These are phyloP conservation scores for Sarcophaga carnaria DNA, from an alignment of 2,888 invertebrate genomes.

Conservation along the genomic window DNA sequence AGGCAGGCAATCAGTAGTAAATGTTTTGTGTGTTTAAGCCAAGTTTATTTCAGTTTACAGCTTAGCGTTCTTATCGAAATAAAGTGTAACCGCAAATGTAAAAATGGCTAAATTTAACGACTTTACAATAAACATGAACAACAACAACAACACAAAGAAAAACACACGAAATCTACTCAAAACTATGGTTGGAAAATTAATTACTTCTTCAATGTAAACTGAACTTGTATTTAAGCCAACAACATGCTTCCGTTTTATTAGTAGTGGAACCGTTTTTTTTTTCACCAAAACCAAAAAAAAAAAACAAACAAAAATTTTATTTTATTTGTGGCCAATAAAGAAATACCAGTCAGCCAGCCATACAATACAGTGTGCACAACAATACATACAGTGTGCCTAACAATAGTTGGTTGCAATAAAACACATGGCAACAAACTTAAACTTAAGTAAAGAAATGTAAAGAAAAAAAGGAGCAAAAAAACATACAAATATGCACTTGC, in stretches of 20 bases:
- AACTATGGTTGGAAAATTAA: constrained; percentile 59
- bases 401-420: background rate
- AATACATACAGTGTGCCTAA: background rate
- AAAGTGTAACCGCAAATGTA: constrained; percentile 30
- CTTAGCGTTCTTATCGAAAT: constrained; percentile 24
- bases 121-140: constrained; percentile 20
- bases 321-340: constrained; percentile 9
- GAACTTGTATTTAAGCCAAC: constrained; percentile 58
- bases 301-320: background rate
- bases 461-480: background rate
- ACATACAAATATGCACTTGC: constrained; percentile 50
- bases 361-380: background rate
- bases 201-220: constrained; percentile 66
- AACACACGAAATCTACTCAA: constrained; percentile 22
- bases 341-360: constrained; percentile 16
- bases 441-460: background rate
- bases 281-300: background rate
- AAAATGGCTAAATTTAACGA: constrained; percentile 39
- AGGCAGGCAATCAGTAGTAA: too few species aligned
- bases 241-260: constrained; percentile 68
- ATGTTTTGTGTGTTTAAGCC: background rate
- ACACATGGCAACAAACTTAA: constrained; percentile 58
- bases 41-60: background rate
- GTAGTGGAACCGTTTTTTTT: constrained; percentile 19
- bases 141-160: background rate